A percentile compares a stretch with the other conserved stretches of the same genome.
phyloP scores from a whole-genome alignment of 2,113 vertebrate species.

The Tachysurus vachellii region DNA sequence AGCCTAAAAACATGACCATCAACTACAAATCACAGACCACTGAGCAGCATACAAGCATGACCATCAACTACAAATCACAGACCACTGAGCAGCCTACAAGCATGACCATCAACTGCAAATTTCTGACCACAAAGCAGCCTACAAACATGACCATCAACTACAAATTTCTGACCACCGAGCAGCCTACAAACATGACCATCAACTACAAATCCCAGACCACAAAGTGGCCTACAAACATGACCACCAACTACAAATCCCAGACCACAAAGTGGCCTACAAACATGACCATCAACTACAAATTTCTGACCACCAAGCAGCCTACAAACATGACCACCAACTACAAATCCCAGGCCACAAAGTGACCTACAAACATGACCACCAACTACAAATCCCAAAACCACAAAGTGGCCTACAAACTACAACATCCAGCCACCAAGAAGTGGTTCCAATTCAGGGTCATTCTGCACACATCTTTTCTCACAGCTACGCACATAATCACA shows the following conservation, averaged over 20 bases:
- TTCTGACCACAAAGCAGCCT: not conserved
- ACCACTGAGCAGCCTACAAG: too few species aligned
- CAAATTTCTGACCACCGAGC: too few species aligned
- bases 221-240: not conserved
- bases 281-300: not conserved
- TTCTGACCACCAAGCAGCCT: not conserved
- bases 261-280: not conserved
- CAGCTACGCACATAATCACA: not conserved
- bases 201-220: too few species aligned
- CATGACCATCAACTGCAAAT: not conserved
- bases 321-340: not conserved
- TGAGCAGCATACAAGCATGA: not conserved
- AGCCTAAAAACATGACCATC: not conserved
- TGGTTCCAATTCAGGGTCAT: not conserved
- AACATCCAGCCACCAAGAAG: not conserved
- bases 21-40: too few species aligned
- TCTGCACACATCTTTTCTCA: too few species aligned
- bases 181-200: not conserved
- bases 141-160: not conserved
- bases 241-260: too few species aligned
- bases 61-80: too few species aligned
- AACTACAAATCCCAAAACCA: too few species aligned
- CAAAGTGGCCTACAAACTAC: not conserved
- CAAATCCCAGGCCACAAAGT: too few species aligned
- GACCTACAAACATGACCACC: not conserved